These are phyloP conservation scores for Ericerus pela DNA, from an alignment of 1,140 invertebrate genomes.

Conservation along the genomic window DNA sequence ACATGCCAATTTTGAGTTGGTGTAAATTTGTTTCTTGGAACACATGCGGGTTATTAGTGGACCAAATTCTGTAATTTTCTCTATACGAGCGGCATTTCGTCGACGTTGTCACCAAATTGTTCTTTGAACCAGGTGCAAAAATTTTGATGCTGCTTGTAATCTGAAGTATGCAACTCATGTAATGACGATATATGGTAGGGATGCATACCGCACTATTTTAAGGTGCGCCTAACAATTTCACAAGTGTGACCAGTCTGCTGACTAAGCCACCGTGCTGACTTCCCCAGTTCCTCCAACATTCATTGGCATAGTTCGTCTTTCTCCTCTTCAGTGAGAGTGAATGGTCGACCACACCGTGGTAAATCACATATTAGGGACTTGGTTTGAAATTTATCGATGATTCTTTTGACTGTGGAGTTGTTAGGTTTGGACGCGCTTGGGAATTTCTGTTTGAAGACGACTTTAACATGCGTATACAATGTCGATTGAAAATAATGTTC, in stretches of 20 bases:
- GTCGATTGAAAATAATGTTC: neutral
- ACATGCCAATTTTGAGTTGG: neutral
- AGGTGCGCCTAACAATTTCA: neutral
- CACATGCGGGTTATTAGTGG: constrained; percentile 1
- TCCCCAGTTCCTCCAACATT: neutral
- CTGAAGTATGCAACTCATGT: neutral
- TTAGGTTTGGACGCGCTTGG: neutral
- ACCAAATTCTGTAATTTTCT: constrained; percentile 8
- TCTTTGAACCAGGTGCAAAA: neutral
- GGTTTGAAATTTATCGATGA: neutral
- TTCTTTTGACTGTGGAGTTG: neutral
- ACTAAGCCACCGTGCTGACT: neutral
- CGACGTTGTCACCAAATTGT: too few relatives aligned
- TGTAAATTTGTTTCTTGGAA: neutral
- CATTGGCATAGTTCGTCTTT: neutral
- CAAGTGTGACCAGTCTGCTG: neutral
- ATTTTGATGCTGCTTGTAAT: neutral
- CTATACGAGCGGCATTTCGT: too few relatives aligned
- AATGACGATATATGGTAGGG: neutral
- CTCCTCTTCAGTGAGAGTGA: neutral
- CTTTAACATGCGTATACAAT: neutral
- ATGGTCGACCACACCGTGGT: neutral
- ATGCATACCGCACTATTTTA: neutral
- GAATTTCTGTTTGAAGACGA: neutral
- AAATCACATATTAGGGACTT: neutral